Conservation (phyloP, 1,140 invertebrate genomes). For the Temnothorax nylanderi region DNA sequence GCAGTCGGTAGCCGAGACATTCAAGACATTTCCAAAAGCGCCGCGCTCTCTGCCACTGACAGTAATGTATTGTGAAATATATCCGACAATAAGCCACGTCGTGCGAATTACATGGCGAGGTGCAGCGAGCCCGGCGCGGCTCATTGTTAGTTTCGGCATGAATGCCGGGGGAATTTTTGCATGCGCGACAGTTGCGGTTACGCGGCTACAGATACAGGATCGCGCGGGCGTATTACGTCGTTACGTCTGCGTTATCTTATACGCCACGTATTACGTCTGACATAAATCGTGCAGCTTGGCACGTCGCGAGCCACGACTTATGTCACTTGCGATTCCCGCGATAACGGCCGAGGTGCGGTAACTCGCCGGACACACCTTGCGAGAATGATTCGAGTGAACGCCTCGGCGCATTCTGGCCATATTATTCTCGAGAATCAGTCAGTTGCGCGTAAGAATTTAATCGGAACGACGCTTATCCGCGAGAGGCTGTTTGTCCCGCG, state of each 20-base stretch:
- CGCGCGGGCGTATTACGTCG: not conserved
- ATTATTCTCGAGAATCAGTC: not conserved
- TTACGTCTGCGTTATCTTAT: constrained; percentile 23
- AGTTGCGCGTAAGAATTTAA: constrained; percentile 22
- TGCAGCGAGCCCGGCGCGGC: constrained; percentile 25
- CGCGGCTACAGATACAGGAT: not conserved
- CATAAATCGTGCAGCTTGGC: not conserved
- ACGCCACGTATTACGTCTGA: constrained; percentile 32
- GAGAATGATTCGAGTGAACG: not conserved
- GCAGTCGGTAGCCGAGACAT: constrained; percentile 31
- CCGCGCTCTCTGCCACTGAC: constrained; percentile 42
- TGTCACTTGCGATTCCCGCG: not conserved
- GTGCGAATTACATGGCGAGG: constrained; percentile 35
- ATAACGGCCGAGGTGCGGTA: constrained; percentile 16
- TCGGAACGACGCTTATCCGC: not conserved
- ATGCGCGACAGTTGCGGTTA: constrained; percentile 11
- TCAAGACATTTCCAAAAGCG: constrained; percentile 54
- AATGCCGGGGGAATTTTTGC: constrained; percentile 32
- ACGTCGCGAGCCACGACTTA: not conserved
- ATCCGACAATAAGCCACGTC: constrained; percentile 57
- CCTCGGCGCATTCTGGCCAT: not conserved
- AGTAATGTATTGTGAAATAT: constrained; percentile 60
- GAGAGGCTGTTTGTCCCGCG: not conserved
- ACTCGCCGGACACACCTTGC: not conserved
- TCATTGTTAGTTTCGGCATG: constrained; percentile 52